A percentile compares a stretch with the other conserved stretches of the same genome.
Evolutionary conservation across 2,113 vertebrate genomes (phyloP).

Genomic region (Larimichthys polyactis): DNA sequence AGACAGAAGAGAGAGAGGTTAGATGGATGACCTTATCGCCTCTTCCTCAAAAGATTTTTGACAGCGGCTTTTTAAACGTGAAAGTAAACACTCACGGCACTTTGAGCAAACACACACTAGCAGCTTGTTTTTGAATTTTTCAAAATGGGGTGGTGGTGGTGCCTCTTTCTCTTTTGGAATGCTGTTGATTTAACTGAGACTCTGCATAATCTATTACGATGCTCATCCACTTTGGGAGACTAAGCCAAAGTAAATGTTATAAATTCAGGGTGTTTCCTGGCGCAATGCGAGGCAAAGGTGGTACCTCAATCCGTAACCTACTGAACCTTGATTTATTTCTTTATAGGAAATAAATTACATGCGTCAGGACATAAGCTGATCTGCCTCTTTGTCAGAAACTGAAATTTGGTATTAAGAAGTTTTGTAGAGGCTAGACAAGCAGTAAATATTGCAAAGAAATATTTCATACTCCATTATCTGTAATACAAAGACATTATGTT

Average conservation of each 20-base stretch:
- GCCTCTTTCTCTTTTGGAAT: slow-evolving; percentile 34
- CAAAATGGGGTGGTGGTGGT: slow-evolving; percentile 2
- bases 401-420: not conserved
- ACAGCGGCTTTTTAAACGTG: slow-evolving; percentile 57
- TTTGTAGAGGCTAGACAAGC: no score
- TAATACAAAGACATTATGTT: not conserved
- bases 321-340: slow-evolving; percentile 13
- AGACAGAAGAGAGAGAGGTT: slow-evolving; percentile 20
- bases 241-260: slow-evolving; percentile 52
- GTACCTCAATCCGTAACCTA: slow-evolving; percentile 12
- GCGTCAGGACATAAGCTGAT: not conserved
- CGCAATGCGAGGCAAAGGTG: slow-evolving; percentile 17
- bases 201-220: slow-evolving; percentile 56
- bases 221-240: slow-evolving; percentile 52
- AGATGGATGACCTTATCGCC: slow-evolving; percentile 59
- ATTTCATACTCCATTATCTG: not conserved
- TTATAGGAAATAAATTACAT: slow-evolving; percentile 8
- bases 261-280: slow-evolving; percentile 35
- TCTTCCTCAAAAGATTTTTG: slow-evolving; percentile 23
- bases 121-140: slow-evolving; percentile 53
- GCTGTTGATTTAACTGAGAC: slow-evolving; percentile 66
- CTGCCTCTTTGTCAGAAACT: slow-evolving; percentile 20
- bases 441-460: not conserved
- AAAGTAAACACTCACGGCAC: slow-evolving; percentile 53
- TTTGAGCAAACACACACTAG: slow-evolving; percentile 37